Base-by-base conservation (phyloP, 2,888 invertebrate species). In the Cynaeus angustus region DNA sequence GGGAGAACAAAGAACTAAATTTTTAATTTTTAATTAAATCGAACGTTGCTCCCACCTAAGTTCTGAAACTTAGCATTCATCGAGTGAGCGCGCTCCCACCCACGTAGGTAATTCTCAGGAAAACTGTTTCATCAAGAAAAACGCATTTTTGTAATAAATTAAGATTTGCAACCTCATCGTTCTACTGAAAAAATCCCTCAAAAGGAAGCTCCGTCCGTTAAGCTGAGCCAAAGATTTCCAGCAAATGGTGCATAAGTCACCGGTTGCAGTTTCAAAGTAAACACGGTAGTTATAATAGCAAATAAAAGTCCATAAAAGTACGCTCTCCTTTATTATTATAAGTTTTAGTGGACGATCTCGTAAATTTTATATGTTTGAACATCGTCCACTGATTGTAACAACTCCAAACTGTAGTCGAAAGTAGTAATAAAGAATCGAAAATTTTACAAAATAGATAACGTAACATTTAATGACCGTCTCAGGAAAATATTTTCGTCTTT, bases 291-390 rank as follows among this genome's bases (percentile, higher is more conserved):
- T 64, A 41, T 68, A 64, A 68, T 48, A 14, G 56, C 33, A 65
- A 33, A 52, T 30, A 37, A 30, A 43, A 52, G 41, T 61, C 61
- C 61, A 61, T 68, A 68, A 61, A 68, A 61, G 46, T 53, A 67
- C 50, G 16, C 55, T 21, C 26, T 59, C 59, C 12, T 53, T 70
- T 59, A 59, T 70, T 70, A 70, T 66, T 70, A 61, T 59, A 65
- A 59, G 59, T 70, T 70, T 65, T 66, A 66, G 65, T 45, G 66
- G 12, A 59, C 37, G 48, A 48, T 68, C 53, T 52, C 46, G 45
- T 65, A 46, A 70, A 66, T 28, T 70, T 68, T 64, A 56, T 62
- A 55, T 16, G 30, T 38, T 65, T 65, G 38, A 55, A 41, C 58
- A 48, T 43, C 26, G 66, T 48, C 58, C 55, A 28, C 28, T 65